A percentile compares a stretch with the other conserved stretches of the same genome.
Evolutionary conservation across 1,140 invertebrate genomes (phyloP).

Genomic region (Thaumatotibia leucotreta): DNA sequence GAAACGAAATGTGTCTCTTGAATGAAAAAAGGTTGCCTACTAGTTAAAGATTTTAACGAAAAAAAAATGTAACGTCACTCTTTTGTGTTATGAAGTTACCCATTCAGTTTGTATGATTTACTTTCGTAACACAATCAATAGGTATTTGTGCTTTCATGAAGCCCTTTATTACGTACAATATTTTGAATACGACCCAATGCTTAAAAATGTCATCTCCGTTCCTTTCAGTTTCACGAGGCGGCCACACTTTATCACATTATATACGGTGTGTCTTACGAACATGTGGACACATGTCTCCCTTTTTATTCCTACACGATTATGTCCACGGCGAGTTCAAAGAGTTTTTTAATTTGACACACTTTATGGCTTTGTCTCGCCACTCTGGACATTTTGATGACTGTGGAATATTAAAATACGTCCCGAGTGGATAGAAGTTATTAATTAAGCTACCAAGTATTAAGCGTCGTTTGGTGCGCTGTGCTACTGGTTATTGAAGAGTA

Average conservation of each 20-base stretch:
- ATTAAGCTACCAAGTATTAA: conserved; percentile 40
- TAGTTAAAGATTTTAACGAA: no score
- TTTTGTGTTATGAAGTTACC: no score
- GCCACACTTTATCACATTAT: conserved; percentile 65
- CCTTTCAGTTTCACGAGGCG: neutral
- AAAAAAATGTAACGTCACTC: no score
- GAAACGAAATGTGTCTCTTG: no score
- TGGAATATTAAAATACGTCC: conserved; percentile 26
- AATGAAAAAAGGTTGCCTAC: no score
- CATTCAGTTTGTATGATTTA: no score
- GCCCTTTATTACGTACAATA: neutral
- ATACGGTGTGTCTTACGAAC: conserved; percentile 60
- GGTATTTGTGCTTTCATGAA: no score
- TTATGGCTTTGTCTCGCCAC: conserved; percentile 53
- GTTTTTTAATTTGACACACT: conserved; percentile 73
- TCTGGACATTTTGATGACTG: conserved; percentile 41
- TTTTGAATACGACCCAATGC: neutral
- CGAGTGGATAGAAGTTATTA: conserved; percentile 37
- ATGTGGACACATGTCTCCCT: conserved; percentile 66
- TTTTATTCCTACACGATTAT: conserved; percentile 54
- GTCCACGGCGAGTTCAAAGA: conserved; percentile 65
- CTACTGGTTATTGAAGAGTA: conserved; percentile 1
- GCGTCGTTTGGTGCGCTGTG: neutral
- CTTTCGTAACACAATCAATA: no score
- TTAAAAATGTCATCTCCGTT: neutral